These are phyloP conservation scores for Sander lucioperca DNA, from an alignment of 2,113 vertebrate species.

Conservation along the genomic window DNA sequence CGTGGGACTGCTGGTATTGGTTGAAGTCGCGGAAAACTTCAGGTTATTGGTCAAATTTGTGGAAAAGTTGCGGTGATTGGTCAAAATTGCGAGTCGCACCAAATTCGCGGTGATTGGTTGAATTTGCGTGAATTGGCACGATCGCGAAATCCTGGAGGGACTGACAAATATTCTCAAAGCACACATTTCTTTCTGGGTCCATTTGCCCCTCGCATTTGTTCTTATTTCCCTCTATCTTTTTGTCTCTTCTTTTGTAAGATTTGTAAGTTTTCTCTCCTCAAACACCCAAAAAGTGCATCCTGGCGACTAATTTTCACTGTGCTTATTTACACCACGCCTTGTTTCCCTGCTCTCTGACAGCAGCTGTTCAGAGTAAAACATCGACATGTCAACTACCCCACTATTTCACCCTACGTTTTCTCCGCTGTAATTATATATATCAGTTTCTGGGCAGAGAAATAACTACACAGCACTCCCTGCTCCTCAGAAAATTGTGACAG, in stretches of 20 bases:
- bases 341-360: slow-evolving; percentile 69
- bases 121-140: no score
- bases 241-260: slow-evolving; percentile 8
- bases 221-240: slow-evolving; percentile 2
- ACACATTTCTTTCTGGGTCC: not conserved
- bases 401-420: slow-evolving; percentile 54
- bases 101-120: no score
- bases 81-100: no score
- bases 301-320: slow-evolving; percentile 44
- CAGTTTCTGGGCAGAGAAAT: slow-evolving; percentile 60
- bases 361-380: slow-evolving; percentile 64
- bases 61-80: no score
- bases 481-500: slow-evolving; percentile 48
- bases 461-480: slow-evolving; percentile 44
- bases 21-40: no score
- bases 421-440: slow-evolving; percentile 70
- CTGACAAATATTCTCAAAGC: no score
- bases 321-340: slow-evolving; percentile 61
- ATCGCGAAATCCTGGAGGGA: no score
- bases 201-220: not conserved
- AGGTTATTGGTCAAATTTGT: no score
- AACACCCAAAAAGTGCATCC: slow-evolving; percentile 35
- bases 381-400: slow-evolving; percentile 60
- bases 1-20: no score
- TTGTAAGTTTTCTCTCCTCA: slow-evolving; percentile 3